Evolutionary conservation across 2,113 vertebrate genomes (phyloP), one percentile per base, ranked within the genome.

Genomic region (Lethenteron reissneri): DNA sequence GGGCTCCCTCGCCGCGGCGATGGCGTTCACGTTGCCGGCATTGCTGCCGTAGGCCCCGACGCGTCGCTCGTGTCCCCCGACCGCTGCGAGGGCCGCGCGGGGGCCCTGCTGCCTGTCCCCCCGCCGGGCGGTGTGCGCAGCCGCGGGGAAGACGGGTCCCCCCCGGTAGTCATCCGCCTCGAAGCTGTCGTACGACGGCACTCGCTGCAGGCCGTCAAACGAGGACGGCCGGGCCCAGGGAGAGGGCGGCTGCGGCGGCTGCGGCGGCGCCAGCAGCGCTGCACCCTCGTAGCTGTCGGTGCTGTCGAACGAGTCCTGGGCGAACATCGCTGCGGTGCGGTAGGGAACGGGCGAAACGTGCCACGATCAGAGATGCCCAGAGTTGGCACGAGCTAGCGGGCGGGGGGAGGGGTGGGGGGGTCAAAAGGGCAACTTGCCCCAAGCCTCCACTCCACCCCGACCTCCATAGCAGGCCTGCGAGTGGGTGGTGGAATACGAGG

Each of bases 231-330:
- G 96, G 82, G 86, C 90, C 94, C 94, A 99, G 17, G 64, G 64
- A 41, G 41, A 41, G 41, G 41, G 41, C 41, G 41, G 41, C 41
- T 41, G 41, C 41, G 41, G 41, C 41, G 4, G 41, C 41, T 41
- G 41, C 41, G 94, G 96, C 81, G 96, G 94, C 1, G 90, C 89
- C 79, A 99, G 81, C 4, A 87, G 86, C 76, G 97, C 92, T 0
- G 90, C 95, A 81, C 92, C 96, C 75, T 99, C 94, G 1, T 89
- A 94, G 82, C 94, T 99, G 78, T 99, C 94, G 10, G 89, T 86
- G 84, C 94, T 97, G 81, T 99, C 94, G 4, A 99, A 97, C 56
- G 94, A 99, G 77, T 99, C 94, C 82, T 99, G 94, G 71, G 91
- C 91, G 0, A 89, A 92, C 9, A 96, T 85, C 72, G 96, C 97